Conservation (phyloP, 2,113 vertebrate species). For the Corythornis cristatus region DNA sequence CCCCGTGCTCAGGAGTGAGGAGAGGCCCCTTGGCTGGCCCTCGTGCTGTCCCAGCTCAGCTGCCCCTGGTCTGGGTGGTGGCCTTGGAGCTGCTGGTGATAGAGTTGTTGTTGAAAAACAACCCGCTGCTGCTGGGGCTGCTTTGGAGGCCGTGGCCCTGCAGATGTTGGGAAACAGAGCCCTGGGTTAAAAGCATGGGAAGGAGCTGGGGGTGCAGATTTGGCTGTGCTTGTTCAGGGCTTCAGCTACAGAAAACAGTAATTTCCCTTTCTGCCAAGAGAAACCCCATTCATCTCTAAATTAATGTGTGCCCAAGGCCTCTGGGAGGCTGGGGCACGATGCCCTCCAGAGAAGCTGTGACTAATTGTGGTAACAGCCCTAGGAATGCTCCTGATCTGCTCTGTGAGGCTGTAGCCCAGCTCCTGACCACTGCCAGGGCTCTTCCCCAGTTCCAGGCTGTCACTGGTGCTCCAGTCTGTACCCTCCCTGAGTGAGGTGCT, state of each 20-base stretch:
- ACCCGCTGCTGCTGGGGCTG: neutral
- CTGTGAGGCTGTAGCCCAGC: neutral
- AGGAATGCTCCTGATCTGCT: neutral
- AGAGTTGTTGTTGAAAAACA: constrained; percentile 2
- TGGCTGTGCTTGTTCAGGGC: accelerated
- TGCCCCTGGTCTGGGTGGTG: neutral
- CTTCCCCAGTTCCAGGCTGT: neutral
- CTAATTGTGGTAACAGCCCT: accelerated
- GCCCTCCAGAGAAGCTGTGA: neutral
- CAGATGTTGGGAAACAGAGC: neutral
- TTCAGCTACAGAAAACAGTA: neutral
- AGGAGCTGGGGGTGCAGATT: neutral
- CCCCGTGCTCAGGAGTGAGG: accelerated
- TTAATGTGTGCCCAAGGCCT: accelerated
- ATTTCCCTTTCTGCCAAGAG: neutral
- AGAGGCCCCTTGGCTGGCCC: no score
- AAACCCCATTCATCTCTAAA: neutral
- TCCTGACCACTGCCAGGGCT: neutral
- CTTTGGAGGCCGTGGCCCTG: neutral
- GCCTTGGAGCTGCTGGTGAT: neutral
- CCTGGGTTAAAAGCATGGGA: neutral
- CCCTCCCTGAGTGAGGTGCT: neutral
- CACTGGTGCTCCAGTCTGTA: neutral
- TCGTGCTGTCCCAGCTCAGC: neutral
- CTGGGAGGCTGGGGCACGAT: neutral